phyloP scores from a whole-genome alignment of 2,113 vertebrate genomes.

The Eubucco bourcierii region DNA sequence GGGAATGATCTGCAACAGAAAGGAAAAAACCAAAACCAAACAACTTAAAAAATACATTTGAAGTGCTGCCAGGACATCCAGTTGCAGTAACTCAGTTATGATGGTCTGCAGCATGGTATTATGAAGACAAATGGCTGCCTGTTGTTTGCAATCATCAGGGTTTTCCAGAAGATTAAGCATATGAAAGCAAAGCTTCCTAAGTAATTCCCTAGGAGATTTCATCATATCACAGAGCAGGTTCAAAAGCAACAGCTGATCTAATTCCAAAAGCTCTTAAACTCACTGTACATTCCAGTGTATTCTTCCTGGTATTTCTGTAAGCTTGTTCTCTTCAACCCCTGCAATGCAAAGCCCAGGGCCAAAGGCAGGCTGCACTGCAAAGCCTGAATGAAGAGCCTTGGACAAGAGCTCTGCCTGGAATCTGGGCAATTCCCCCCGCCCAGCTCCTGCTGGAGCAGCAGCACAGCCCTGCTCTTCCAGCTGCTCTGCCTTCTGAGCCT shows the following conservation, averaged over 20 bases:
- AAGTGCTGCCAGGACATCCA: constrained; percentile 64
- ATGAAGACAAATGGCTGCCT: constrained; percentile 66
- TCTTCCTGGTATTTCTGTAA: constrained; percentile 44
- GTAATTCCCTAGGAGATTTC: constrained; percentile 67
- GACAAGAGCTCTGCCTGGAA: constrained; percentile 30
- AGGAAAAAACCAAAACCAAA: neutral
- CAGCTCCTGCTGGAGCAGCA: neutral
- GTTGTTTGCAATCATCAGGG: constrained; percentile 66
- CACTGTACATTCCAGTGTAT: constrained; percentile 53
- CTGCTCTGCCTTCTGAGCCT: neutral
- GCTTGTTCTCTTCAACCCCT: constrained; percentile 34
- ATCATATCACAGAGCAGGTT: constrained; percentile 57
- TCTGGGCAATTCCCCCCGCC: constrained; percentile 8
- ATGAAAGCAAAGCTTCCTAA: constrained; percentile 61
- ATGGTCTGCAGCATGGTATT: constrained; percentile 45
- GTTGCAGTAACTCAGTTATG: constrained; percentile 51
- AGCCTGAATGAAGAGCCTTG: constrained; percentile 29
- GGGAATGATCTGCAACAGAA: constrained; percentile 51
- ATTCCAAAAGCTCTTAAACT: constrained; percentile 61
- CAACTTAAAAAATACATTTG: constrained; percentile 63
- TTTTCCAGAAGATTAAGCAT: constrained; percentile 65
- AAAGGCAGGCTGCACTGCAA: constrained; percentile 3
- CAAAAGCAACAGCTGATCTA: constrained; percentile 69
- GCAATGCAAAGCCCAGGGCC: constrained; percentile 8
- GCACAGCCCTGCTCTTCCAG: neutral